These are phyloP conservation scores for Urocitellus parryii DNA, from an alignment of 2,113 vertebrate species.

Conservation along the genomic window DNA sequence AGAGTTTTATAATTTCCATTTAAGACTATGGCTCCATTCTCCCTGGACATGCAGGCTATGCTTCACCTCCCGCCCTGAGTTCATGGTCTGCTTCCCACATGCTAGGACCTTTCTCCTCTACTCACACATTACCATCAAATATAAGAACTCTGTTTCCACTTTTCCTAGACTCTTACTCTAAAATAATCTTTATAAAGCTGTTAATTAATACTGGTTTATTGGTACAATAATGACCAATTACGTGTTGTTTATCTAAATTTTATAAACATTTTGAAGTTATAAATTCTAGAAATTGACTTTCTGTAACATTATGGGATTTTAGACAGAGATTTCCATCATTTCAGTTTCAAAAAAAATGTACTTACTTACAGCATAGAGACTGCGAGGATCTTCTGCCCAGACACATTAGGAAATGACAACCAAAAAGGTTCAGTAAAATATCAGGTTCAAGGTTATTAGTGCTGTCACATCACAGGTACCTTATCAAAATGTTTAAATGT, in stretches of 20 bases:
- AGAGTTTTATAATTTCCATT: background rate
- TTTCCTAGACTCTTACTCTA: background rate
- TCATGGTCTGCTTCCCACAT: background rate
- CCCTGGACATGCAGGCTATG: background rate
- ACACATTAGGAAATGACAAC: background rate
- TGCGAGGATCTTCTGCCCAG: background rate
- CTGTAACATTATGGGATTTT: background rate
- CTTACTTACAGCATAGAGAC: background rate
- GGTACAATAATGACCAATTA: background rate
- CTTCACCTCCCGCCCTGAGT: rapidly evolving
- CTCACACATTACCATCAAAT: no score
- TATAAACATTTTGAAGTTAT: background rate
- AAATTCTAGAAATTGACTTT: background rate
- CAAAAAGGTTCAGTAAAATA: background rate
- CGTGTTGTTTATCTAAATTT: background rate
- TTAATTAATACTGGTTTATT: background rate
- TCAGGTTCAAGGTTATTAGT: background rate
- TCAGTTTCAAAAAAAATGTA: background rate
- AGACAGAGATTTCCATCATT: background rate
- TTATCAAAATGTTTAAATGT: background rate
- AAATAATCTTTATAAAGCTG: background rate
- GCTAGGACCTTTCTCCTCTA: background rate
- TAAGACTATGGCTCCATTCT: no score
- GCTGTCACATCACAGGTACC: background rate
- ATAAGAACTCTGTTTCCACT: background rate